Evolutionary conservation across 2,797 vertebrate genomes (phyloP), one percentile per base, ranked within the genome.

Genomic region (Melanotaenia maccullochi): DNA sequence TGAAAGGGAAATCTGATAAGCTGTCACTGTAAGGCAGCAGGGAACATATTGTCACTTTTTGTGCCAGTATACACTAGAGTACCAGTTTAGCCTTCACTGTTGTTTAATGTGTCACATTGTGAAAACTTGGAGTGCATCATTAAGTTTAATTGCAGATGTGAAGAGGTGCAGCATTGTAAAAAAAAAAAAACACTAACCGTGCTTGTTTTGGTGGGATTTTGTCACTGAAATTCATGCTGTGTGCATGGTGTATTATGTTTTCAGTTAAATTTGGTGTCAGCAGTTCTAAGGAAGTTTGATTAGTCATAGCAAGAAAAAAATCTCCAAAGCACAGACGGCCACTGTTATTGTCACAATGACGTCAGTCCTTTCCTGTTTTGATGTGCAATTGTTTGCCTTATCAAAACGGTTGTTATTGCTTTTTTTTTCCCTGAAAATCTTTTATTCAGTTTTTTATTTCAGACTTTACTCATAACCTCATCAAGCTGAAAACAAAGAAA

Each of bases 381-480:
- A 68, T 62, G 16, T 73, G 6, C 42, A 51, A 36, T 70, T 35
- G 6, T 60, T 25, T 20, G 22, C 47, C 7, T 9, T 5, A 9
- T 35, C n/a, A n/a, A 49, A 51, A 63, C 35, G 18, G n/a, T 18
- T 9, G 9, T 52, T 18, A 36, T 20, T 64, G 65, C 35, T 60
- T 42, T 16, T 14, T 16, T 24, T 22, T 16, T 20, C 24, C 36
- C 32, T 14, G 14, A 42, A 77, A 66, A 63, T 47, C 28, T 69
- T 24, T 69, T 75, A 33, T 59, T 74, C 1, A 28, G 14, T 61
- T 71, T 36, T 62, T 70, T 67, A 71, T 88, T 84, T 81, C 42
- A 72, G 13, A 67, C 59, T 74, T 47, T 58, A 77, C 42, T 59
- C 32, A 44, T 44, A 71, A 44, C 32, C 9, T 78, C n/a, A 38